A percentile compares a stretch with the other conserved stretches of the same genome.
phyloP scores from a whole-genome alignment of 2,888 invertebrate species.

The Brachylomia viminalis region DNA sequence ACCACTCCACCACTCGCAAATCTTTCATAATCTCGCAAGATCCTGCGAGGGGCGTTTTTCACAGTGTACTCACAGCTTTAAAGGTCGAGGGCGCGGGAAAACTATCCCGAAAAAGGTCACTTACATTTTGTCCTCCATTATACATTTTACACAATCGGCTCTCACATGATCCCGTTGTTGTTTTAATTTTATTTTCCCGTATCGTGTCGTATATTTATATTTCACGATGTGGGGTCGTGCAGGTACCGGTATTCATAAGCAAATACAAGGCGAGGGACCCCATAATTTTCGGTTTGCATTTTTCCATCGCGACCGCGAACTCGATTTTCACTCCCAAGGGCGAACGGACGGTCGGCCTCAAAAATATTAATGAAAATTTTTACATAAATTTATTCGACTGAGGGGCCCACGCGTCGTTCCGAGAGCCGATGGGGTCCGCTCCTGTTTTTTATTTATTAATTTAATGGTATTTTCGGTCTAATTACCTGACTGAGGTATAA shows the following conservation, averaged over 20 bases:
- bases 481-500: slow-evolving; percentile 90
- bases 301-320: slow-evolving; percentile 90
- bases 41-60: slow-evolving; percentile 87
- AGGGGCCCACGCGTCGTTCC: slow-evolving; percentile 86
- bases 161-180: slow-evolving; percentile 71
- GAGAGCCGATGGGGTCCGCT: slow-evolving; percentile 84
- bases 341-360: slow-evolving; percentile 88
- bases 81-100: slow-evolving; percentile 72
- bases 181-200: slow-evolving; percentile 85
- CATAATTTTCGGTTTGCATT: slow-evolving; percentile 91
- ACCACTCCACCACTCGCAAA: slow-evolving; percentile 89
- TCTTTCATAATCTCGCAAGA: slow-evolving; percentile 90
- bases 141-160: slow-evolving; percentile 71
- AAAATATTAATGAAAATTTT: slow-evolving; percentile 91
- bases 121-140: slow-evolving; percentile 66
- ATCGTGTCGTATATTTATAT: slow-evolving; percentile 83
- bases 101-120: slow-evolving; percentile 71
- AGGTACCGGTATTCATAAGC: slow-evolving; percentile 89
- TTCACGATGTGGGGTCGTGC: slow-evolving; percentile 77
- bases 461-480: slow-evolving; percentile 90
- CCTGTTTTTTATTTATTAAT: slow-evolving; percentile 91
- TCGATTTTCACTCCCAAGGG: slow-evolving; percentile 90
- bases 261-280: slow-evolving; percentile 90
- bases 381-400: slow-evolving; percentile 91
- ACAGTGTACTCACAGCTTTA: slow-evolving; percentile 79